These are phyloP conservation scores for Eudyptes chrysolophus DNA, from an alignment of 2,113 vertebrate species.

Conservation along the genomic window DNA sequence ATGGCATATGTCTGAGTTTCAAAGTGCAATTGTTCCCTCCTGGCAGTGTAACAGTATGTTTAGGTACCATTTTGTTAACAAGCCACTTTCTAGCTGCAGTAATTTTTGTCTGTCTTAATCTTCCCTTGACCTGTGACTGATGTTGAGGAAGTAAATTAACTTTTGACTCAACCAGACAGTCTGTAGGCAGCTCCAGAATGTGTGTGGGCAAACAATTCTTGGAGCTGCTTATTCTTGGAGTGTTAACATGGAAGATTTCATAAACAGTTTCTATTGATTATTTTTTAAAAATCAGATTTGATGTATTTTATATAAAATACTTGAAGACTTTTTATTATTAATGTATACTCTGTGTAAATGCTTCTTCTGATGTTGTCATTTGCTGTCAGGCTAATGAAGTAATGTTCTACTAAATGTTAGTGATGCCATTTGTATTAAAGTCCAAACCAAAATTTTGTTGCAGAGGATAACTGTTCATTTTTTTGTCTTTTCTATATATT, in stretches of 20 bases:
- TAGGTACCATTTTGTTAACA: background rate
- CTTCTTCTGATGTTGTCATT: background rate
- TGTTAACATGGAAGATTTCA: background rate
- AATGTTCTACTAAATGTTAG: background rate
- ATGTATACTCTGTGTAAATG: background rate
- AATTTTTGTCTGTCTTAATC: background rate
- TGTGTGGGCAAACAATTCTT: slow-evolving; percentile 51
- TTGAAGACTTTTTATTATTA: background rate
- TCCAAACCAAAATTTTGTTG: background rate
- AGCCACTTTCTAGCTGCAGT: background rate
- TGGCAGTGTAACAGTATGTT: background rate
- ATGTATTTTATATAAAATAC: background rate
- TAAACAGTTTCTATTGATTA: background rate
- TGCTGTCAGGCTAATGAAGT: background rate
- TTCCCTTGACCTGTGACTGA: background rate
- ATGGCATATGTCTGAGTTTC: background rate
- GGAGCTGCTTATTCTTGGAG: slow-evolving; percentile 18
- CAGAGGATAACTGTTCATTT: background rate
- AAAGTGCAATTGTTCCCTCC: background rate
- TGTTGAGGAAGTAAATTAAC: slow-evolving; percentile 1
- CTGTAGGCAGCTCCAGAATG: slow-evolving; percentile 54
- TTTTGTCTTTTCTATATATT: background rate
- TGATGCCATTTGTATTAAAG: background rate
- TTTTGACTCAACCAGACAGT: background rate
- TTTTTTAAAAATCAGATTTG: background rate